Base-by-base conservation (phyloP, 35 echinoderm and acorn worm genomes). In the Lytechinus pictus region DNA sequence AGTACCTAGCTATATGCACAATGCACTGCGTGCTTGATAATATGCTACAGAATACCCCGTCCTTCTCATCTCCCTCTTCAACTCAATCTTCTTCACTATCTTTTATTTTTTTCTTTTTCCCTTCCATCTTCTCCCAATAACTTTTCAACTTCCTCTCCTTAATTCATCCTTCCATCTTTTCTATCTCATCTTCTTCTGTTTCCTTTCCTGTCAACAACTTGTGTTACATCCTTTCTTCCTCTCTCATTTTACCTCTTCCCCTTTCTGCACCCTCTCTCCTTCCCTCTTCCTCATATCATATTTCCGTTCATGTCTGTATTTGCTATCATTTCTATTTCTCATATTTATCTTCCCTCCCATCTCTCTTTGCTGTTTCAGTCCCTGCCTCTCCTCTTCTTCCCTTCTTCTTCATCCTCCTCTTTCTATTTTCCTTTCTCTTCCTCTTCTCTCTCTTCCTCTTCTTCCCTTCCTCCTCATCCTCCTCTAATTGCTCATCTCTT, bases 21-120 rank as follows among this genome's bases (percentile, higher is more conserved):
- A 9, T 90, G 88, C 29, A 90, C 88, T 90, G 88, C 52, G 52
- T 90, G 88, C 52, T 44, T 90, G 44, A 27, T 88, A 51, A n/a
- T 88, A 88, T n/a, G 16, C n/a, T 88, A 88, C 16, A 27, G 27
- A 28, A 9, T 51, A 24, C 86, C 86, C 86, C 27, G 2, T 51
- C 16, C 86, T 24, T 51, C 86, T 88, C n/a, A 14, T 28, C 19
- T n/a, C 14, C 86, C 33, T 6, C 44, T n/a, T 51, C 0, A 44
- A 44, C n/a, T 51, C 44, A 27, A 8, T 16, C 86, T 51, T 16
- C n/a, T 1, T 44, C 2, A 2, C 1, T 44, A 44, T 44, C 33
- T 44, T 44, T 44, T 44, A 44, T 44, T 44, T 44, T 44, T n/a
- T 5, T 51, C 86, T n/a, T n/a, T 27, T 51, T 16, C 86, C 86